Percentiles rank a stretch among this genome's conserved stretches.
phyloP scores from a whole-genome alignment of 2,113 vertebrate genomes.

The Cyprinodon brontotheroides region DNA sequence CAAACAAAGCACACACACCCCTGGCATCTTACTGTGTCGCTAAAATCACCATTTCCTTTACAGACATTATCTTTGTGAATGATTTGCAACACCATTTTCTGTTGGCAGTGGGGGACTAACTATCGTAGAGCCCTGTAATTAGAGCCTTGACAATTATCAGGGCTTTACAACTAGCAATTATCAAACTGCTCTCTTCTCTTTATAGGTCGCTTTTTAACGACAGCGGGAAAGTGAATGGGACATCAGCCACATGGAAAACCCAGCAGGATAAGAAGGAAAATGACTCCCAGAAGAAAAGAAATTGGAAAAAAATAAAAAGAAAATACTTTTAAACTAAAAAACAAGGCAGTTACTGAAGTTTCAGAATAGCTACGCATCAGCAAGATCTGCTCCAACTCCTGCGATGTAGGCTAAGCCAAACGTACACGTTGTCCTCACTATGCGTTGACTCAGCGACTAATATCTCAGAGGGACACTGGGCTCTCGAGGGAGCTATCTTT shows the following conservation, averaged over 20 bases:
- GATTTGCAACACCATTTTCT: constrained; percentile 47
- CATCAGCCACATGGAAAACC: constrained; percentile 14
- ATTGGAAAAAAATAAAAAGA: neutral
- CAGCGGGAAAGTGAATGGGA: constrained; percentile 42
- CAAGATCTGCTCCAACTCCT: constrained; percentile 5
- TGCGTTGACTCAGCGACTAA: constrained; percentile 51
- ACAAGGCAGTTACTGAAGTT: constrained; percentile 1
- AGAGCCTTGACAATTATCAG: constrained; percentile 68
- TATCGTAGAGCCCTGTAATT: constrained; percentile 60
- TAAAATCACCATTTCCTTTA: constrained; percentile 30
- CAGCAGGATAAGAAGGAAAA: constrained; percentile 21
- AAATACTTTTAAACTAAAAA: neutral
- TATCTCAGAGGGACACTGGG: constrained; percentile 49
- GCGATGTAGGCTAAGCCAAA: constrained; percentile 12
- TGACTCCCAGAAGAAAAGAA: constrained; percentile 27
- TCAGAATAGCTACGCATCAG: neutral
- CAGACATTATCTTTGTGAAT: constrained; percentile 59
- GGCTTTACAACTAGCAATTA: constrained; percentile 72
- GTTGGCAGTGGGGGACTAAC: constrained; percentile 40
- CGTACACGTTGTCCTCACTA: constrained; percentile 13
- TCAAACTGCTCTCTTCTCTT: constrained; percentile 47
- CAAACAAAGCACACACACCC: constrained; percentile 29
- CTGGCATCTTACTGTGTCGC: constrained; percentile 31
- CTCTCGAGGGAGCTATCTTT: constrained; percentile 56
- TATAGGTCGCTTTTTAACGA: constrained; percentile 53